A percentile compares a stretch with the other conserved stretches of the same genome.
phyloP scores from a whole-genome alignment of 2,888 invertebrate species.

The Junonia oenone region DNA sequence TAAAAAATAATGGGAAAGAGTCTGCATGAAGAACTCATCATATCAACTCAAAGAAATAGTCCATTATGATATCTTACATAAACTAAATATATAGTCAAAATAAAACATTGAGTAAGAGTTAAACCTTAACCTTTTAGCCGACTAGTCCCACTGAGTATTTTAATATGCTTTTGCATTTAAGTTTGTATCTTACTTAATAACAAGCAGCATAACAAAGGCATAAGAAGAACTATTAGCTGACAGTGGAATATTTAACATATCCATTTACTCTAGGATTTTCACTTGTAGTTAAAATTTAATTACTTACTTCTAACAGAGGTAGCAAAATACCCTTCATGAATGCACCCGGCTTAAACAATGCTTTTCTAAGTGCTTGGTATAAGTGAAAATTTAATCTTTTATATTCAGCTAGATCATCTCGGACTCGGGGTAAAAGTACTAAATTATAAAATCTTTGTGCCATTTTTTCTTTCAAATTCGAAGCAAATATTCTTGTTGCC shows the following conservation, averaged over 20 bases:
- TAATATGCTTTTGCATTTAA: too few relatives aligned
- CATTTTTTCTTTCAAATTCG: constrained; percentile 97
- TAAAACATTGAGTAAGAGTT: too few relatives aligned
- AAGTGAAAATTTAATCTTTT: constrained; percentile 97
- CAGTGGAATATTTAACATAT: background rate
- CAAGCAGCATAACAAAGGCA: too few relatives aligned
- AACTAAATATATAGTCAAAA: too few relatives aligned
- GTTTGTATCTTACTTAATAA: too few relatives aligned
- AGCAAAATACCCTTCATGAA: constrained; percentile 96
- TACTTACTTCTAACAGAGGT: constrained; percentile 82
- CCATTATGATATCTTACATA: too few relatives aligned
- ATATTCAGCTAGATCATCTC: constrained; percentile 97
- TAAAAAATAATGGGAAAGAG: too few relatives aligned
- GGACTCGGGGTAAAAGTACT: constrained; percentile 93
- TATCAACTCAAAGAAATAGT: too few relatives aligned
- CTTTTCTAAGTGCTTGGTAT: constrained; percentile 94
- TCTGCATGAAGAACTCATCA: too few relatives aligned
- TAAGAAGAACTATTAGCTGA: background rate
- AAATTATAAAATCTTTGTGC: constrained; percentile 96
- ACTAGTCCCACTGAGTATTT: too few relatives aligned
- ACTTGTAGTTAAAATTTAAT: background rate
- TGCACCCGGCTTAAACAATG: constrained; percentile 97
- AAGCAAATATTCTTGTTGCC: constrained; percentile 97
- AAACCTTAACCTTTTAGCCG: too few relatives aligned
- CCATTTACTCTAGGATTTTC: background rate